Evolutionary conservation across 1,140 invertebrate genomes (phyloP), one percentile per base, ranked within the genome.

Genomic region (Drosophila yakuba): DNA sequence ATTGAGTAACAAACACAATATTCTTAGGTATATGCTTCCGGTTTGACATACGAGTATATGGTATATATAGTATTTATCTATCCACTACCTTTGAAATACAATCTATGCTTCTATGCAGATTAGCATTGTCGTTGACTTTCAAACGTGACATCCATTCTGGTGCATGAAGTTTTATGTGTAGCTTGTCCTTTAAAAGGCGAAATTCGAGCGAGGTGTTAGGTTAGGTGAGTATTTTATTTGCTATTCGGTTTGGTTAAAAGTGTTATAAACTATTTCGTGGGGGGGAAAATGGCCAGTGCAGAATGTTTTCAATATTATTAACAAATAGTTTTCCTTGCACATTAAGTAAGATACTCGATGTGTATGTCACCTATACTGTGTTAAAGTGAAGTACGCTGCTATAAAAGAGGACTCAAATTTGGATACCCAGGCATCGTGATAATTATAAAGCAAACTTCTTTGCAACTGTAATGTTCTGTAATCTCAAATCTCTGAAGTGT

Each of bases 61-160:
- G 28, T 50, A 17, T 61, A 58, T 43, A 75, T 60, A 67, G 55
- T 54, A 72, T 23, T 60, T 20, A 54, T 60, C 56, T 51, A 56
- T 73, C n/a, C 58, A 93, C 91, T 71, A 95, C 94, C 85, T 95
- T 95, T 39, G 94, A 93, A 78, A 96, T 95, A 76, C 95, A 96
- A 89, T 96, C 95, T 52, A 94, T 95, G 62, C 95, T 96, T 71
- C 94, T 93, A 90, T 95, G 95, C 25, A 95, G 91, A 41, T 93
- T 92, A 12, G 93, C 73, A 60, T 93, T 93, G 36, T 94, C 94
- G 35, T 92, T 91, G 92, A 92, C 93, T 91, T 92, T 94, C 80
- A 95, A 92, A 80, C 93, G 93, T 61, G 93, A 93, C 39, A 94
- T 94, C 95, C 95, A 95, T 82, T 95, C 95, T 8, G 95, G 93